Evolutionary conservation across 2,797 vertebrate genomes (phyloP), one percentile per base, ranked within the genome.

Genomic region (Nannoperca australis): DNA sequence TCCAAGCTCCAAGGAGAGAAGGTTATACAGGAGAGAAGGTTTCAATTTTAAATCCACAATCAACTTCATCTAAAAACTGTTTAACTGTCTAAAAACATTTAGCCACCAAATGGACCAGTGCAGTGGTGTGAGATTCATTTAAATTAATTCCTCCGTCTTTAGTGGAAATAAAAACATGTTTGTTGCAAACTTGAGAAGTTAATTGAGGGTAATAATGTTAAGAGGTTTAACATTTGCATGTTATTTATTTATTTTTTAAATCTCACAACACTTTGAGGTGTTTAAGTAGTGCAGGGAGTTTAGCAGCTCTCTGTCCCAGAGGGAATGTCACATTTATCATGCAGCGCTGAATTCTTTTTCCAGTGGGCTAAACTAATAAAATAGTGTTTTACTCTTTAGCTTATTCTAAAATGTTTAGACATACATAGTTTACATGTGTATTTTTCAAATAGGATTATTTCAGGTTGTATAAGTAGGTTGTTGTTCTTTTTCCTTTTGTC

Each of bases 121-220:
- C 14, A 62, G 14, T 5, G 32, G 0, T 40, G 27, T 30, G 24
- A 49, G 22, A 49, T 44, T 53, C 27, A 56, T n/a, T 51, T 3
- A 59, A 24, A 40, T 13, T n/a, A 59, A 61, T 54, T 70, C 14
- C 22, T 38, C n/a, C 30, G 55, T 30, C 18, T 60, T 66, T 44
- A 64, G 20, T 0, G 22, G 61, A 56, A 66, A 60, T 18, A 70
- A 32, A 11, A 69, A 24, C 4, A 17, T 65, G 36, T 70, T 61
- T 55, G 64, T 42, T 36, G 8, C 58, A 73, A 76, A 17, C 10
- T 59, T 13, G 13, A 38, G 12, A 34, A 66, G 54, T 55, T 71
- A 60, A 75, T 72, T 65, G 34, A 55, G 71, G 44, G 47, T 49
- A 74, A 81, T 68, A 14, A 58, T 56, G 58, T 64, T 45, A 42